phyloP scores from a whole-genome alignment of 2,888 invertebrate genomes.

The Chrysolina haemoptera region DNA sequence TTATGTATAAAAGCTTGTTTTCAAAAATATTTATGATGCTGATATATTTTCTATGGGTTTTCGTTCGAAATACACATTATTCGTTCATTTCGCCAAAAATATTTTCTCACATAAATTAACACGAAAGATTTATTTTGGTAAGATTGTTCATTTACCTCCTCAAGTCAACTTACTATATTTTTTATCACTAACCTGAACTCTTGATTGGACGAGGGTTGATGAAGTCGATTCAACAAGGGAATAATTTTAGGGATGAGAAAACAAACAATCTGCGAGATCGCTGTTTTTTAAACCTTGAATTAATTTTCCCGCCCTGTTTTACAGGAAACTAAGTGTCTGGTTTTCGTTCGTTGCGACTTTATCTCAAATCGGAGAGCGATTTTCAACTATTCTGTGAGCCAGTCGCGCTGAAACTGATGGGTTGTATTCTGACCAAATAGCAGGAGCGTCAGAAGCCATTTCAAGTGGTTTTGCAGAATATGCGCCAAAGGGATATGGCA shows the following conservation, averaged over 20 bases:
- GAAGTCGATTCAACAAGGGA: neutral
- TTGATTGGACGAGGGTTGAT: neutral
- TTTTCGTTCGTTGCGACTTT: neutral
- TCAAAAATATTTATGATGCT: too few species aligned
- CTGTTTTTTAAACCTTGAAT: neutral
- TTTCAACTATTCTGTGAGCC: conserved; percentile 11
- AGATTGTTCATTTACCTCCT: too few species aligned
- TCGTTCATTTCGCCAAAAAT: too few species aligned
- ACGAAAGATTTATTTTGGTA: too few species aligned
- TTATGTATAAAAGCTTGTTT: too few species aligned
- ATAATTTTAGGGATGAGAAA: neutral
- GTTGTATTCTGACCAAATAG: conserved; percentile 12
- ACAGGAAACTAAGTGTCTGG: neutral
- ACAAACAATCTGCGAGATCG: neutral
- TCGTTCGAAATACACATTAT: too few species aligned
- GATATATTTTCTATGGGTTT: too few species aligned
- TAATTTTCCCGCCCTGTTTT: neutral
- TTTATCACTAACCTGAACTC: conserved; percentile 8
- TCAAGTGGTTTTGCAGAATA: conserved; percentile 12
- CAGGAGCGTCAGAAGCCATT: conserved; percentile 2
- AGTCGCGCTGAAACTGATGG: conserved; percentile 15
- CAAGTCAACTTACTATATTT: neutral
- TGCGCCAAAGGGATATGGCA: conserved; percentile 2
- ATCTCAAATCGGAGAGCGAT: neutral
- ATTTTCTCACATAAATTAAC: too few species aligned